Evolutionary conservation across 2,888 invertebrate genomes (phyloP), one percentile per base, ranked within the genome.

Genomic region (Diogma glabrata): DNA sequence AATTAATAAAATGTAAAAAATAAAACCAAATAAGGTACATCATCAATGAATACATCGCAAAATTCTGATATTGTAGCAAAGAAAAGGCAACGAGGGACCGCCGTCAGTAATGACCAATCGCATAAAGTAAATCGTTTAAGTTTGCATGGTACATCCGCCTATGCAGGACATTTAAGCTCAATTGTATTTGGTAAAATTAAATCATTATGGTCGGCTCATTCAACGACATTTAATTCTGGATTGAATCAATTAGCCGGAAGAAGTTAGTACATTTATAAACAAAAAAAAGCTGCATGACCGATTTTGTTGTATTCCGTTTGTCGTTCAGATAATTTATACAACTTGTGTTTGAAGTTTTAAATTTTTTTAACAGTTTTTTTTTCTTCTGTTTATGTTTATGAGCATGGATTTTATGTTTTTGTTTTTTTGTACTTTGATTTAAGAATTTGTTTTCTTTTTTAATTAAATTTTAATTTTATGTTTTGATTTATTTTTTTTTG

Each of bases 111-210:
- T 38, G 65, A 66, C 57, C 68, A 66, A 57, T 64, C 26, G 22
- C 28, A 5, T n/a, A 43, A 43, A 8, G 49, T 45, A 36, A 66
- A 69, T 60, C 66, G 70, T 30, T 58, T 68, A 47, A 68, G 69
- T 51, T 54, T 68, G 53, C 67, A 66, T 2, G 68, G 67, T 36
- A 69, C 67, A 49, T 66, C 68, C n/a, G 64, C 67, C 30, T 68
- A 70, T 53, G 67, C 69, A 17, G 66, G 66, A n/a, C 65, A 67
- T 51, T 54, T 67, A 50, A 65, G 66, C 33, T 66, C 67, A 16
- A 52, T 86, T 65, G 85, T 89, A 63, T 81, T 89, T 69, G 87
- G 87, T 66, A 89, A 90, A 76, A 89, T 91, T 71, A 84, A 87
- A 64, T 89, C 89, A 45, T 74, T 91, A 56, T 90, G 90, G 90